Base-by-base conservation (phyloP, 2,797 vertebrate genomes). In the Mionectes olivaceus region DNA sequence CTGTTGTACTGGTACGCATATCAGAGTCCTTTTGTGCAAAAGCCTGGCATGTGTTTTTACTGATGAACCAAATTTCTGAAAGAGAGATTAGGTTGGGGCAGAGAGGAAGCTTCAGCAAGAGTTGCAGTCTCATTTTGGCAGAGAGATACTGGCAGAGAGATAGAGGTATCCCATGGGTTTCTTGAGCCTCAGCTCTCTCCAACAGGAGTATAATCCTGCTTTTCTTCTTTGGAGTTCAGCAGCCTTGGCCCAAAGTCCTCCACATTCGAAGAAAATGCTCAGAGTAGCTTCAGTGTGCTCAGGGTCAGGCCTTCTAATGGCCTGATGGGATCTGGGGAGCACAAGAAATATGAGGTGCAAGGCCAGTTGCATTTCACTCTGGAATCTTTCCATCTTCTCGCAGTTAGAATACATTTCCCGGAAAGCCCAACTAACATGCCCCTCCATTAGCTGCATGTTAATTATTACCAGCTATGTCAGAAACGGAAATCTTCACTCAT, bases 301-400 rank as follows among this genome's bases (percentile, higher is more conserved):
- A 32, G 82, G 83, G 80, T 94, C 86, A 77, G 91, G 46, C 46
- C 56, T 93, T 84, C 90, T 91, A 95, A 94, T 33, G 75, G 91
- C 53, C 93, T 84, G 83, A 70, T 87, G 83, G 87, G 93, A 94
- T 93, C 83, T 80, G 71, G 68, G 86, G 85, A 91, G 60, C 75
- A 79, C 56, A 87, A 94, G 94, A 97, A 94, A 94, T 96, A 96
- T 91, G 93, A 97, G 46, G 94, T 94, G 94, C 90, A 94, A 97
- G 78, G 71, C 94, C 86, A 93, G 75, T 95, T 95, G 81, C 64
- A 80, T 91, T 94, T 96, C 95, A 95, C 69, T 93, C 57, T 87
- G 95, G 95, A 95, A 91, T 96, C 87, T 82, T 89, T 87, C 80
- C 89, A 84, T 96, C 87, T 93, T 92, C 83, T 94, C 0, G 1